phyloP scores from a whole-genome alignment of 2,797 vertebrate genomes.

The Pelochelys cantorii region DNA sequence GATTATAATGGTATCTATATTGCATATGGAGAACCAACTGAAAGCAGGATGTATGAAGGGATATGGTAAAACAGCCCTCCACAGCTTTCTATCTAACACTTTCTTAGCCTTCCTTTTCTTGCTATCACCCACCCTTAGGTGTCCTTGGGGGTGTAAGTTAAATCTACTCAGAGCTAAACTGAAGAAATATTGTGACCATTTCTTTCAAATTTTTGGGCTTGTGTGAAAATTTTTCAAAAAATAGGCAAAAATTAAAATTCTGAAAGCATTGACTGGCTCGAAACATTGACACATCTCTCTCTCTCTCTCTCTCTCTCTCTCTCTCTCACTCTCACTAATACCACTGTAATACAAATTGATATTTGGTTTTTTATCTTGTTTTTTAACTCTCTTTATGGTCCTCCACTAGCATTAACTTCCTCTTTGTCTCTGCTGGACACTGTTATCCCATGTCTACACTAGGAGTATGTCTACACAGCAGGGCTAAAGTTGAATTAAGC shows the following conservation, averaged over 20 bases:
- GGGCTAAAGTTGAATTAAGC: too few relatives aligned
- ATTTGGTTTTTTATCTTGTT: not conserved
- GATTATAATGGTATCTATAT: not conserved
- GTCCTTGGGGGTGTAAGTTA: fast-evolving
- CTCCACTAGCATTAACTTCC: not conserved
- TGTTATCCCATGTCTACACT: too few relatives aligned
- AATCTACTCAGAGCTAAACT: not conserved
- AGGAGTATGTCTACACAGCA: too few relatives aligned
- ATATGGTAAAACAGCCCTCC: not conserved
- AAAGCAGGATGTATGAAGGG: not conserved
- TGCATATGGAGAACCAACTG: not conserved
- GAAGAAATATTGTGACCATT: not conserved
- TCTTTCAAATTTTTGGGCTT: fast-evolving
- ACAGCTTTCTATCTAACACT: not conserved
- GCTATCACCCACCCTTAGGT: not conserved
- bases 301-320: not conserved
- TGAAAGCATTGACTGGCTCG: not conserved
- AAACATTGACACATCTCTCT: not conserved
- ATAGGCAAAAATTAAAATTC: not conserved
- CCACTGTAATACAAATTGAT: not conserved
- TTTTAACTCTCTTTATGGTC: not conserved
- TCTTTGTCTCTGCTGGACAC: not conserved
- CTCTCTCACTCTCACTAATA: not conserved
- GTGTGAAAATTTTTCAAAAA: not conserved
- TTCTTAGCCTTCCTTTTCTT: not conserved